phyloP scores from a whole-genome alignment of 2,888 invertebrate genomes.

The Helleia helle region DNA sequence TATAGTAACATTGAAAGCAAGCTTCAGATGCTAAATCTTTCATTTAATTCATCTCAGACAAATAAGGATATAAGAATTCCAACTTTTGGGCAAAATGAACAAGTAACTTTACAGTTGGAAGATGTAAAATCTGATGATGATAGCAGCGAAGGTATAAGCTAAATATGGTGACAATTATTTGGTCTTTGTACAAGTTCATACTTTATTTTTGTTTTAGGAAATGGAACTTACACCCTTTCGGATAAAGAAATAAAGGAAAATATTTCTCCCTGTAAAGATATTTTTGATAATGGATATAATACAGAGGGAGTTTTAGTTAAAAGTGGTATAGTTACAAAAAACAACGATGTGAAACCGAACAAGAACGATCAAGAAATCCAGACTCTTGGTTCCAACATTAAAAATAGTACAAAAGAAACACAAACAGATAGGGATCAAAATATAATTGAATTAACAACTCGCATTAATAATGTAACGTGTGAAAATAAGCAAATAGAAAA shows the following conservation, averaged over 20 bases:
- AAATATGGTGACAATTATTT: constrained; percentile 14
- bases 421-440: constrained; percentile 42
- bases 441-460: constrained; percentile 26
- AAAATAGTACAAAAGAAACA: constrained; percentile 22
- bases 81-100: constrained; percentile 19
- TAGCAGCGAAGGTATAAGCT: constrained; percentile 36
- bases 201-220: not conserved
- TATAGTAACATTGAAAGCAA: constrained; percentile 48
- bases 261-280: not conserved
- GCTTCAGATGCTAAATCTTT: constrained; percentile 47
- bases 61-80: constrained; percentile 22
- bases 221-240: not conserved
- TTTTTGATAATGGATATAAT: not conserved
- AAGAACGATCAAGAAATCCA: not conserved
- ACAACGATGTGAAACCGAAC: not conserved
- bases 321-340: not conserved
- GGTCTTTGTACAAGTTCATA: not conserved
- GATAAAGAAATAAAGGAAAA: not conserved
- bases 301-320: not conserved
- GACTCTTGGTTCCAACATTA: too few species aligned
- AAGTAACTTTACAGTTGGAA: constrained; percentile 35
- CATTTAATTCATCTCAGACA: constrained; percentile 31
- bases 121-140: constrained; percentile 52
- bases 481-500: constrained; percentile 40
- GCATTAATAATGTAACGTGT: constrained; percentile 27